These are phyloP conservation scores for Actinopyga echinites DNA, from an alignment of 53 echinoderm and acorn worm genomes.

Conservation along the genomic window DNA sequence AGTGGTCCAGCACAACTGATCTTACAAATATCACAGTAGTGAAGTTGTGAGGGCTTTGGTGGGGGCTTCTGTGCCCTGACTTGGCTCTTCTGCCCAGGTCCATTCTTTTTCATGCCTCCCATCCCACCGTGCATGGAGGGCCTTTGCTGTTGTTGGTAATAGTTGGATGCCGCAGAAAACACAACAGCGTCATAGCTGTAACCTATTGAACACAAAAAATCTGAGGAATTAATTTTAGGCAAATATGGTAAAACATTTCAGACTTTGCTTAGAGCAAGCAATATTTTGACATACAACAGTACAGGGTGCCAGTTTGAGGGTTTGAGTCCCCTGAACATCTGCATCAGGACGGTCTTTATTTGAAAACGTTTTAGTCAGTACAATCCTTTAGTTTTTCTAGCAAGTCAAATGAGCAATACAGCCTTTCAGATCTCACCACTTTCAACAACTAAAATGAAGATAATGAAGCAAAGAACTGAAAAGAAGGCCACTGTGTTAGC, in stretches of 20 bases:
- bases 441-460: too few species aligned
- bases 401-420: too few species aligned
- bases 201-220: slow-evolving; percentile 33
- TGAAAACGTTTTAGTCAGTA: too few species aligned
- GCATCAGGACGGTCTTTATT: too few species aligned
- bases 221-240: background rate
- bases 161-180: slow-evolving; percentile 94
- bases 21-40: slow-evolving; percentile 99
- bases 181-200: slow-evolving; percentile 95
- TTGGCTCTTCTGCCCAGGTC: slow-evolving; percentile 58
- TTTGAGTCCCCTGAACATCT: background rate
- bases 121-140: slow-evolving; percentile 59
- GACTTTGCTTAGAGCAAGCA: background rate
- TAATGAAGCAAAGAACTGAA: too few species aligned
- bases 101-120: slow-evolving; percentile 50
- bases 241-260: background rate
- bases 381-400: too few species aligned
- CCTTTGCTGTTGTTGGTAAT: slow-evolving; percentile 94
- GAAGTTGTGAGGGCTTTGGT: slow-evolving; percentile 90
- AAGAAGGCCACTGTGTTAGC: too few species aligned
- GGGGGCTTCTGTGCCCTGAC: slow-evolving; percentile 66
- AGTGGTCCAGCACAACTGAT: slow-evolving; percentile 99
- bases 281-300: too few species aligned
- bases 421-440: too few species aligned
- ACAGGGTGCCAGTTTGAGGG: too few species aligned